Evolutionary conservation across 2,113 vertebrate genomes (phyloP).

Genomic region (Pelusios castaneus): DNA sequence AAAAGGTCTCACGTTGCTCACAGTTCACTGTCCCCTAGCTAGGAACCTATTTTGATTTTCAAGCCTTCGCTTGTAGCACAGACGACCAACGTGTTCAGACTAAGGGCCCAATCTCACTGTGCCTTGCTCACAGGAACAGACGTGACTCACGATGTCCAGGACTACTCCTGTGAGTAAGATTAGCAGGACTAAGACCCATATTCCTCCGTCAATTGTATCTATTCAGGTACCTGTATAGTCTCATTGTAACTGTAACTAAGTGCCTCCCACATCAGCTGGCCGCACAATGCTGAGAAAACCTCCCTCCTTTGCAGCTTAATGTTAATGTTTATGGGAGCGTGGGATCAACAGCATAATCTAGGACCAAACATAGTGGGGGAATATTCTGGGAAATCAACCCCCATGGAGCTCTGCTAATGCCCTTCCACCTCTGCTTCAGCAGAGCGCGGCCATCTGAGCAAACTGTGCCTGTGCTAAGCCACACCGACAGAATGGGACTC

Average conservation of each 20-base stretch:
- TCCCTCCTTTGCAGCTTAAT: not conserved
- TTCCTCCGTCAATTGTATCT: not conserved
- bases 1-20: not conserved
- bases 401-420: not conserved
- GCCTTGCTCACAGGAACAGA: not conserved
- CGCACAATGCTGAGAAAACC: not conserved
- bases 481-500: not conserved
- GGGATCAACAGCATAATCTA: not conserved
- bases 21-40: not conserved
- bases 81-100: accelerated
- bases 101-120: not conserved
- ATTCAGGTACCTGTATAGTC: not conserved
- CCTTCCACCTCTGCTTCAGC: not conserved
- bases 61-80: not conserved
- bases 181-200: not conserved
- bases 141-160: not conserved
- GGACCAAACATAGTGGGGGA: accelerated
- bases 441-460: not conserved
- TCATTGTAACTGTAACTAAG: not conserved
- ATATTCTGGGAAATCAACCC: not conserved
- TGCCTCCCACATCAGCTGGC: not conserved
- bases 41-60: not conserved
- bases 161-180: not conserved
- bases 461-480: not conserved
- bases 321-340: not conserved